Conservation (phyloP, 1,140 invertebrate genomes). For the Papilio aristodemus region DNA sequence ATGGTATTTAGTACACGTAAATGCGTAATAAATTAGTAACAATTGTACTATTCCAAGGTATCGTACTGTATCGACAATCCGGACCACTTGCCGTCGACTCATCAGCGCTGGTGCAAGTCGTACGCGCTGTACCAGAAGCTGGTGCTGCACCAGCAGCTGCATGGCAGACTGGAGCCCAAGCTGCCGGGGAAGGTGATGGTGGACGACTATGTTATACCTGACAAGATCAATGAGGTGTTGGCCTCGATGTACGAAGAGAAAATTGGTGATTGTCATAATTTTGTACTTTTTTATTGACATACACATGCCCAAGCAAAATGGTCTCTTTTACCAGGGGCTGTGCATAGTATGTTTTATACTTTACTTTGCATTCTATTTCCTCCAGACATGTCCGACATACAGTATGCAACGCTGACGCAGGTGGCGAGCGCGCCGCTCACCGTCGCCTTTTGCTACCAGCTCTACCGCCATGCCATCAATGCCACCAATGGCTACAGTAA, state of each 20-base stretch:
- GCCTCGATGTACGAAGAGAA: slow-evolving; percentile 77
- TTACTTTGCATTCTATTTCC: no score
- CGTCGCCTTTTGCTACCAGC: slow-evolving; percentile 81
- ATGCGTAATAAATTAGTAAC: neutral
- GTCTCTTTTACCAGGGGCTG: no score
- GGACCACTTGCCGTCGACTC: slow-evolving; percentile 69
- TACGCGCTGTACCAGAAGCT: slow-evolving; percentile 80
- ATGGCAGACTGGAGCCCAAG: slow-evolving; percentile 80
- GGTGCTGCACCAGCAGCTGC: slow-evolving; percentile 77
- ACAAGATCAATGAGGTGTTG: slow-evolving; percentile 78
- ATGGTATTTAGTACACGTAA: no score
- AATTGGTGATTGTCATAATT: slow-evolving; percentile 54
- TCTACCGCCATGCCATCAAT: slow-evolving; percentile 51
- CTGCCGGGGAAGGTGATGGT: slow-evolving; percentile 78
- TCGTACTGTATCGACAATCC: slow-evolving; percentile 76
- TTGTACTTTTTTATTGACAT: no score
- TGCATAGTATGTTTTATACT: no score
- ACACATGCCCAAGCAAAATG: no score
- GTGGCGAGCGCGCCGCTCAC: slow-evolving; percentile 84
- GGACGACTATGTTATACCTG: slow-evolving; percentile 66
- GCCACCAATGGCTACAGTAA: slow-evolving; percentile 48
- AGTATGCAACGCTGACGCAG: slow-evolving; percentile 84
- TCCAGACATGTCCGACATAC: slow-evolving; percentile 81
- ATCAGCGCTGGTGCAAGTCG: slow-evolving; percentile 79
- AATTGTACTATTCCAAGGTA: slow-evolving; percentile 52